A percentile compares a stretch with the other conserved stretches of the same genome.
phyloP scores from a whole-genome alignment of 2,888 invertebrate species.

The Caenorhabditis wallacei region DNA sequence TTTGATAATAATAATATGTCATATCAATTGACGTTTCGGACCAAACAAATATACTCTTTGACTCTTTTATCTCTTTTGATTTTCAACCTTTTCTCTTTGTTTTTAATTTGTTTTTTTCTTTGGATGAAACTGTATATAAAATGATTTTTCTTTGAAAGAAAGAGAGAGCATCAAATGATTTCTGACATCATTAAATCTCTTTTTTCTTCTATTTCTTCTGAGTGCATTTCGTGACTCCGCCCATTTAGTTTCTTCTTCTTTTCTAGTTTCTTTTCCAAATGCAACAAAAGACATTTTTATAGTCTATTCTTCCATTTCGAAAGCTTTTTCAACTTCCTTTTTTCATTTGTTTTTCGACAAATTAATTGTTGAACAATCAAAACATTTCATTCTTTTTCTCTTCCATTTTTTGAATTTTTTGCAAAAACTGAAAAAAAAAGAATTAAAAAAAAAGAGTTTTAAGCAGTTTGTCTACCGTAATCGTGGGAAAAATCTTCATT shows the following conservation, averaged over 20 bases:
- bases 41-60: constrained; percentile 1
- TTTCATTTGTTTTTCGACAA: constrained; percentile 11
- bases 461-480: too few relatives aligned
- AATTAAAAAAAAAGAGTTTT: too few relatives aligned
- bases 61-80: constrained; percentile 19
- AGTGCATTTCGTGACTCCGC: background rate
- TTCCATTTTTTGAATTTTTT: background rate
- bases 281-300: constrained; percentile 17
- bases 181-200: background rate
- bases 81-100: constrained; percentile 1
- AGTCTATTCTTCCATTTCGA: constrained; percentile 13
- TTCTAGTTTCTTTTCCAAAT: constrained; percentile 17
- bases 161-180: background rate
- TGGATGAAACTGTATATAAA: constrained; percentile 7
- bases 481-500: too few relatives aligned
- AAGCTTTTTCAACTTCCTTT: constrained; percentile 30
- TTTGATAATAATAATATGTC: too few relatives aligned
- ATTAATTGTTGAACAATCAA: constrained; percentile 11
- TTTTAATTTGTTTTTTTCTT: constrained; percentile 12
- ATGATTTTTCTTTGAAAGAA: background rate
- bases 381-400: constrained; percentile 7
- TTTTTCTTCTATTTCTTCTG: background rate
- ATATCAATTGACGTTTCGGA: background rate
- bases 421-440: background rate
- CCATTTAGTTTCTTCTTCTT: background rate